These are phyloP conservation scores for Teleopsis dalmanni DNA, from an alignment of 1,140 invertebrate species.

Conservation along the genomic window DNA sequence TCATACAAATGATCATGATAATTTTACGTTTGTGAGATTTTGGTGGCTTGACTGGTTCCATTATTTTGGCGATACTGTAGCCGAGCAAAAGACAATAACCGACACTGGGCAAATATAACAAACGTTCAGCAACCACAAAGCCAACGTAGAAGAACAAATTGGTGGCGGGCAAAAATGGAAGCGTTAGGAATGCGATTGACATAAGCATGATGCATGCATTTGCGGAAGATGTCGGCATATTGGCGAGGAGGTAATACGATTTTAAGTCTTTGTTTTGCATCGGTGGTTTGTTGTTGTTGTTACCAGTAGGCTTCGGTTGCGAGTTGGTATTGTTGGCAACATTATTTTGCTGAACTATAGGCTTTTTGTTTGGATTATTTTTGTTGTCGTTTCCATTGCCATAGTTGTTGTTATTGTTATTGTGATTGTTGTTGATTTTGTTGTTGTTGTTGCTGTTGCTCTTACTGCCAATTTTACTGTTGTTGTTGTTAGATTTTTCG, in stretches of 20 bases:
- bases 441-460: not conserved
- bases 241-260: conserved; percentile 9
- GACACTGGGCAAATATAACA: conserved; percentile 91
- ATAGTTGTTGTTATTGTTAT: not conserved
- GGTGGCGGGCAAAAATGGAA: conserved; percentile 89
- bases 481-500: no score
- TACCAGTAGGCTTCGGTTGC: no score
- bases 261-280: no score
- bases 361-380: no score
- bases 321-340: not conserved
- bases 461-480: conserved; percentile 6
- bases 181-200: conserved; percentile 67
- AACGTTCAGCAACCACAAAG: conserved; percentile 92
- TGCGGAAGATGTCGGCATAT: conserved; percentile 18
- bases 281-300: no score
- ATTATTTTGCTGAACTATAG: not conserved
- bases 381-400: not conserved
- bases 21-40: conserved; percentile 46
- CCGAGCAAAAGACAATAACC: conserved; percentile 87
- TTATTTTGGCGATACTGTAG: conserved; percentile 57
- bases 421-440: conserved; percentile 2
- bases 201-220: conserved; percentile 43
- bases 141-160: conserved; percentile 94
- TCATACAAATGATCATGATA: conserved; percentile 46
- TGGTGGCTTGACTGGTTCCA: conserved; percentile 30